Evolutionary conservation across 30 jellyfish, hydroid and myxozoan genomes (phyloP), one percentile per base, ranked within the genome.

Genomic region (Hydractinia symbiolongicarpus): DNA sequence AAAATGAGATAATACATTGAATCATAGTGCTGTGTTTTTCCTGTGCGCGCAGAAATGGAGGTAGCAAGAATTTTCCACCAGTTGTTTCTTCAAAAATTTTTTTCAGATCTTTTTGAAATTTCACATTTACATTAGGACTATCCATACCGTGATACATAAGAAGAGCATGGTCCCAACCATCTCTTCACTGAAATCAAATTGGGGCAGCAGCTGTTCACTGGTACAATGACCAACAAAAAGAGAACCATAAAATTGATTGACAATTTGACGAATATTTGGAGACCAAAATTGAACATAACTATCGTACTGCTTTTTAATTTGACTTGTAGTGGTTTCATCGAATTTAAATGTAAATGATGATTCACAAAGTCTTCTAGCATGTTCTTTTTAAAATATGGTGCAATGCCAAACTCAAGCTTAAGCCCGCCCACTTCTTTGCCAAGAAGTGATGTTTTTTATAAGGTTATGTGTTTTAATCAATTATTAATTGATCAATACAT

Each of bases 151-250:
- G 68, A 57, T 57, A 15, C 68, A 57, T 9, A 9, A 57, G 15
- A 57, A 9, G 15, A 9, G 68, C 9, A 9, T 9, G 15, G 15
- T 57, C 68, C 68, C 68, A 57, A 9, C 68, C 68, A n/a, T n/a
- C n/a, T n/a, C n/a, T n/a, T n/a, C n/a, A 58, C 44, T 30, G 44
- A 30, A 30, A 30, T 58, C 69, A 58, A 11, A 58, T 0, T 58
- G 69, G 16, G 1, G 16, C 69, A 58, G 16, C 15, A 58, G 69
- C 19, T 58, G 69, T 11, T 58, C 69, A 58, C 16, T 58, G 15
- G 16, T 13, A 58, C 69, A 58, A 58, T 58, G 69, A 16, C 69
- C 69, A 58, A 58, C 69, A 16, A 58, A 58, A 58, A 58, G 69
- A 11, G 3, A 58, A 11, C 69, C 69, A 16, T 3, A 58, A 58